A percentile compares a stretch with the other conserved stretches of the same genome.
Evolutionary conservation across 2,113 vertebrate species (phyloP).

Genomic region (Pseudolaguvia tuberculata): DNA sequence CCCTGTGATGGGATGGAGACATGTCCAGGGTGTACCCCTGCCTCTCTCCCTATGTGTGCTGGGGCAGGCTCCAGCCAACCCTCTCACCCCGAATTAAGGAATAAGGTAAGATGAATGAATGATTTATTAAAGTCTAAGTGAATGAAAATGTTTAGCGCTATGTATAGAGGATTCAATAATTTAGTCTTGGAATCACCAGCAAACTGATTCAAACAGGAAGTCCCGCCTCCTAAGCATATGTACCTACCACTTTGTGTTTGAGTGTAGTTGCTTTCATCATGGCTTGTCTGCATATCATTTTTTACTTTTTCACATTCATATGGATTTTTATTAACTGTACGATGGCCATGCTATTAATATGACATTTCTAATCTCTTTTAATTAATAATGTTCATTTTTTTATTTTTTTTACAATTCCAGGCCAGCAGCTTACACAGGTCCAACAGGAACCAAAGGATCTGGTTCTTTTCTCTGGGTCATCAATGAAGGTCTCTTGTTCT

Average conservation of each 20-base stretch:
- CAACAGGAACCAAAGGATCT: slow-evolving; percentile 36
- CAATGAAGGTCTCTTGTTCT: slow-evolving; percentile 36
- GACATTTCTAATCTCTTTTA: not conserved
- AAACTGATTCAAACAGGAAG: not conserved
- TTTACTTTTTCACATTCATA: not conserved
- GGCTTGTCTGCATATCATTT: not conserved
- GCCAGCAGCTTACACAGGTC: slow-evolving; percentile 33
- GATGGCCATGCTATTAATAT: not conserved
- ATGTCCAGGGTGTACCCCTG: too few relatives aligned
- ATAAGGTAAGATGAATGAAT: not conserved
- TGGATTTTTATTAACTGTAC: slow-evolving; percentile 17
- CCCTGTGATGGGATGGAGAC: too few relatives aligned
- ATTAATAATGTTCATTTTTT: not conserved
- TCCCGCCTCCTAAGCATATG: slow-evolving; percentile 9
- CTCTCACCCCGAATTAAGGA: too few relatives aligned
- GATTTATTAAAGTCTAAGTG: not conserved
- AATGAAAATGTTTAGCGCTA: not conserved
- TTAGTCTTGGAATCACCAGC: not conserved
- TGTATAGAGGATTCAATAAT: not conserved
- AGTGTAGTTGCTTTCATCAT: not conserved
- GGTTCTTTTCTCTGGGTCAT: slow-evolving; percentile 18
- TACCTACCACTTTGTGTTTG: not conserved
- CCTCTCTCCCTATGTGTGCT: too few relatives aligned
- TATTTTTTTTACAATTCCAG: slow-evolving; percentile 23
- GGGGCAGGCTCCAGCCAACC: too few relatives aligned